Percentiles rank a stretch among this genome's conserved stretches.
Conservation (phyloP, 2,113 vertebrate species). For the Ursus arctos region DNA sequence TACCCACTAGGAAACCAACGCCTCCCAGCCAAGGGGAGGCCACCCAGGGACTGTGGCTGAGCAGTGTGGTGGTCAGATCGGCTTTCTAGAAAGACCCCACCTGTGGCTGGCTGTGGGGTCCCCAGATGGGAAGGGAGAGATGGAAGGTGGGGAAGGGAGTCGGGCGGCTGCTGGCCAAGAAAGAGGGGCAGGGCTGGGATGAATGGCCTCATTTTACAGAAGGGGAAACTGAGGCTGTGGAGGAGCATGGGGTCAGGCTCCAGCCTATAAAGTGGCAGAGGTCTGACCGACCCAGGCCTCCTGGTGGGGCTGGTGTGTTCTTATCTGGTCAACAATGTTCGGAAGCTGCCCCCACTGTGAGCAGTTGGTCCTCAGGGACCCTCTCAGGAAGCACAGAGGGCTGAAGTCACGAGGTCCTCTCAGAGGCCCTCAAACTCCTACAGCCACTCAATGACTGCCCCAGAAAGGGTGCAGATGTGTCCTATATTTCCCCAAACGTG, state of each 20-base stretch:
- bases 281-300: too few relatives aligned
- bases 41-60: not conserved
- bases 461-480: not conserved
- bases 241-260: not conserved
- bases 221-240: not conserved
- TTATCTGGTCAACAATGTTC: not conserved
- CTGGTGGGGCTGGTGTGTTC: not conserved
- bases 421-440: not conserved
- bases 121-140: not conserved
- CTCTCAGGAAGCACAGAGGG: not conserved
- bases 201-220: not conserved
- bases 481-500: not conserved
- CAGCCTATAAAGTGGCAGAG: not conserved
- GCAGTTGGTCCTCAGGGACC: not conserved
- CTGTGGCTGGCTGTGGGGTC: not conserved
- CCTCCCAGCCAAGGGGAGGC: not conserved
- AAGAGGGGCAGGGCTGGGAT: not conserved
- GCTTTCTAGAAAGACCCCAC: not conserved
- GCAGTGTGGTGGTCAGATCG: not conserved
- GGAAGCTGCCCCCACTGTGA: not conserved
- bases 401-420: not conserved
- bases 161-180: not conserved
- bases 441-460: not conserved
- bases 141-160: not conserved
- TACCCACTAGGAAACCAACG: not conserved